Conservation (phyloP, 1,140 invertebrate species). For the Ceratosolen solmsi region DNA sequence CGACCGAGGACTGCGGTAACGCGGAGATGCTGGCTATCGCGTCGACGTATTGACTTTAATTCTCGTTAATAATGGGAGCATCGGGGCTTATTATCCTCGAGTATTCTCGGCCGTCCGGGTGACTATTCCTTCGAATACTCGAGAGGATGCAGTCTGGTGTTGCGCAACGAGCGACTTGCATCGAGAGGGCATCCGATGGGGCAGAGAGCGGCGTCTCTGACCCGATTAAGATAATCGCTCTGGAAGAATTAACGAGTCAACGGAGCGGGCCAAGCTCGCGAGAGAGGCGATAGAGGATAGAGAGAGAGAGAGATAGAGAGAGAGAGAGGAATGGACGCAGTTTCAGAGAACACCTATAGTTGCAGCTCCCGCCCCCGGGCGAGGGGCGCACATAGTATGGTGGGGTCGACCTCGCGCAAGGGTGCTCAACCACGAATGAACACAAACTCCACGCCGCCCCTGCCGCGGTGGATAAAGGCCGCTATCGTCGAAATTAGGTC, state of each 20-base stretch:
- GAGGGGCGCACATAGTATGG: background rate
- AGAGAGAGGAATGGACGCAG: no score
- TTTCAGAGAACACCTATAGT: no score
- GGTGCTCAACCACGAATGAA: background rate
- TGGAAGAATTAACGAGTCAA: slow-evolving; percentile 28
- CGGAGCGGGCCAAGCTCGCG: background rate
- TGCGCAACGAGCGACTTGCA: background rate
- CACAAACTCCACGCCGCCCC: no score
- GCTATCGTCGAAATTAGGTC: slow-evolving; percentile 63
- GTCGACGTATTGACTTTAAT: no score
- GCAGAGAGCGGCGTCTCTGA: background rate
- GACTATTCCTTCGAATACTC: background rate
- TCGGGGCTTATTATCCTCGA: no score
- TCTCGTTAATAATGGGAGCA: no score
- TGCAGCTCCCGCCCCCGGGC: no score
- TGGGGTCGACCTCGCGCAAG: background rate
- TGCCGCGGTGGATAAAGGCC: background rate
- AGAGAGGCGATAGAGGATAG: slow-evolving; percentile 9
- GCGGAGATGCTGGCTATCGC: no score
- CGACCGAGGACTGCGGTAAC: no score
- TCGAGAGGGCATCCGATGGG: background rate
- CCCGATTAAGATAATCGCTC: slow-evolving; percentile 40
- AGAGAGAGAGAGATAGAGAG: slow-evolving; percentile 14
- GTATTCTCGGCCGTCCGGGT: background rate
- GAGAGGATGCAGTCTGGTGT: background rate